Percentiles rank a stretch among this genome's conserved stretches.
Evolutionary conservation across 2,888 invertebrate genomes (phyloP).

Genomic region (Cistogaster globosa): DNA sequence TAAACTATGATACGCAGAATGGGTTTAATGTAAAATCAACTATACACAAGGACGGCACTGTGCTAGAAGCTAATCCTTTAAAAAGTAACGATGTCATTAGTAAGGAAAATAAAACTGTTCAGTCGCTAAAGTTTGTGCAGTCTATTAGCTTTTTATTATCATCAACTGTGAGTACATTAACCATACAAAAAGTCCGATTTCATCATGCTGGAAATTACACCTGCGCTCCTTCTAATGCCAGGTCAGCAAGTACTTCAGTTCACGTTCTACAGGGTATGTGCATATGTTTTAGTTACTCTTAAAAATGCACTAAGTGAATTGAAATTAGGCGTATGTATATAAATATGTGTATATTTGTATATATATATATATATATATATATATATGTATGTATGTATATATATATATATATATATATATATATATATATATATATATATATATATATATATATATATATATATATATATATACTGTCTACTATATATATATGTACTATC

Average conservation of each 20-base stretch:
- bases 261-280: constrained; percentile 88
- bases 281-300: neutral
- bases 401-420: too few relatives aligned
- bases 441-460: too few relatives aligned
- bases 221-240: constrained; percentile 91
- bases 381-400: too few relatives aligned
- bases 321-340: too few relatives aligned
- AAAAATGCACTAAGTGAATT: too few relatives aligned
- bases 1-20: constrained; percentile 91
- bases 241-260: constrained; percentile 89
- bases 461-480: too few relatives aligned
- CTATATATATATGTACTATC: too few relatives aligned
- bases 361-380: too few relatives aligned
- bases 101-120: constrained; percentile 69
- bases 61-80: constrained; percentile 69
- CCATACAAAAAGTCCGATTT: constrained; percentile 86
- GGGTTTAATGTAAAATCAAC: constrained; percentile 83
- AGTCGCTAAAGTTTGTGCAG: constrained; percentile 59
- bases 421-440: too few relatives aligned
- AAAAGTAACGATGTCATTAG: constrained; percentile 50
- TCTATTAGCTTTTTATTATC: constrained; percentile 60
- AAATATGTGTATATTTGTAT: too few relatives aligned
- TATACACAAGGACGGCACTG: constrained; percentile 74
- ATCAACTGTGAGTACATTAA: constrained; percentile 85
- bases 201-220: constrained; percentile 92